Conservation (phyloP, 2,797 vertebrate species). For the Thamnophis elegans region DNA sequence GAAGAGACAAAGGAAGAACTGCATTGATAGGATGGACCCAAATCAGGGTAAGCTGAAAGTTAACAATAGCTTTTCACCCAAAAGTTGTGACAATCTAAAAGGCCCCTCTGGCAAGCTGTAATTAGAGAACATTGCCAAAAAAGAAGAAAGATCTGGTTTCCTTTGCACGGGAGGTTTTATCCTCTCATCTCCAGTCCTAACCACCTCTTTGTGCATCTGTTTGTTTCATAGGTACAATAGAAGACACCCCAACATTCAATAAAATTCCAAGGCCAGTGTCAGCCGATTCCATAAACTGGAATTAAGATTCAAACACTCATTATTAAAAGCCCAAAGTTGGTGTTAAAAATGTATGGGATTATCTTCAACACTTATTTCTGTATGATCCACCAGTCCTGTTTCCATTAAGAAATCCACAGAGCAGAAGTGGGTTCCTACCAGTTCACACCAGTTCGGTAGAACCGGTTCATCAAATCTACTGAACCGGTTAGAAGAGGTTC, state of each 20-base stretch:
- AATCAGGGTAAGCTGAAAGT: not conserved
- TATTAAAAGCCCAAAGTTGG: not conserved
- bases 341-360: not conserved
- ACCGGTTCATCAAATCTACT: too few relatives aligned
- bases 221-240: slow-evolving; percentile 1
- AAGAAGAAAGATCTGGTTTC: slow-evolving; percentile 10
- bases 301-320: not conserved
- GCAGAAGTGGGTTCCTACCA: too few relatives aligned
- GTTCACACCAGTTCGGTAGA: too few relatives aligned
- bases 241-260: not conserved
- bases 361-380: not conserved
- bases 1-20: not conserved
- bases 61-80: slow-evolving; percentile 19
- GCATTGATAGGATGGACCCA: not conserved
- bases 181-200: not conserved
- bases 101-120: not conserved
- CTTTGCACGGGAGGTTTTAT: slow-evolving; percentile 2
- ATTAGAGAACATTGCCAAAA: slow-evolving; percentile 14
- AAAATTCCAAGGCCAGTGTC: not conserved
- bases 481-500: too few relatives aligned
- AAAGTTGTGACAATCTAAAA: slow-evolving; percentile 6
- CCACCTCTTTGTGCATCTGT: not conserved
- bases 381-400: not conserved
- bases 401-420: not conserved
- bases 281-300: not conserved